Percentiles rank a stretch among this genome's conserved stretches.
Evolutionary conservation across 2,113 vertebrate genomes (phyloP).

Genomic region (Naja naja): DNA sequence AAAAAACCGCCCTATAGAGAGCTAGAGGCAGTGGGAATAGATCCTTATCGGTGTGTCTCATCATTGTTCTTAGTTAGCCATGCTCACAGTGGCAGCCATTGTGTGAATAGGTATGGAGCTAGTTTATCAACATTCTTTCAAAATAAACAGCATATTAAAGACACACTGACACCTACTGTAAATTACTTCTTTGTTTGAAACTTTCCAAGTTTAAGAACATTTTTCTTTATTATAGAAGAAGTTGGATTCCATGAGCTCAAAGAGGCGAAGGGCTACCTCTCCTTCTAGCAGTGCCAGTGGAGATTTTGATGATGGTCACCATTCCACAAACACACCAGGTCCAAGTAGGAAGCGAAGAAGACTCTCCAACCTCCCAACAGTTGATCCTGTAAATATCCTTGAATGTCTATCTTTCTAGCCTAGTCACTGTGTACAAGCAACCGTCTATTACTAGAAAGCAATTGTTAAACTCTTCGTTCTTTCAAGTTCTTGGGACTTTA

Average conservation of each 20-base stretch:
- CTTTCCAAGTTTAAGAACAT: constrained; percentile 65
- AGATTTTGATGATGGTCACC: constrained; percentile 93
- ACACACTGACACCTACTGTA: background rate
- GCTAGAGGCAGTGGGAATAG: background rate
- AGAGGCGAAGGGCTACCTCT: constrained; percentile 94
- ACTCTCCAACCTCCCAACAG: constrained; percentile 90
- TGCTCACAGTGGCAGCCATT: background rate
- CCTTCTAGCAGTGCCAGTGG: constrained; percentile 96
- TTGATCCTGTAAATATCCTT: constrained; percentile 91
- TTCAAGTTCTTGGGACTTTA: background rate
- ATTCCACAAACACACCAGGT: constrained; percentile 82
- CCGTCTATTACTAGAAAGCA: background rate
- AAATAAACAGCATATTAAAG: background rate
- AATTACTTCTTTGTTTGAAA: constrained; percentile 13
- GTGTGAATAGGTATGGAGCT: background rate
- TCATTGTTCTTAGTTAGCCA: background rate
- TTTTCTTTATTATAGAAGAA: constrained; percentile 78
- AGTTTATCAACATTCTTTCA: background rate
- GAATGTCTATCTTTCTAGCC: background rate
- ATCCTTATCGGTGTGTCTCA: background rate
- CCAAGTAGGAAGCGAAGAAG: constrained; percentile 91
- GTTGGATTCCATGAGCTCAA: constrained; percentile 92
- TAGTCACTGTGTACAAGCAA: background rate
- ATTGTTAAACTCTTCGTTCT: background rate
- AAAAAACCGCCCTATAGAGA: background rate